Percentiles rank a stretch among this genome's conserved stretches.
phyloP scores from a whole-genome alignment of 1,140 invertebrate genomes.

The Drosophila virilis region DNA sequence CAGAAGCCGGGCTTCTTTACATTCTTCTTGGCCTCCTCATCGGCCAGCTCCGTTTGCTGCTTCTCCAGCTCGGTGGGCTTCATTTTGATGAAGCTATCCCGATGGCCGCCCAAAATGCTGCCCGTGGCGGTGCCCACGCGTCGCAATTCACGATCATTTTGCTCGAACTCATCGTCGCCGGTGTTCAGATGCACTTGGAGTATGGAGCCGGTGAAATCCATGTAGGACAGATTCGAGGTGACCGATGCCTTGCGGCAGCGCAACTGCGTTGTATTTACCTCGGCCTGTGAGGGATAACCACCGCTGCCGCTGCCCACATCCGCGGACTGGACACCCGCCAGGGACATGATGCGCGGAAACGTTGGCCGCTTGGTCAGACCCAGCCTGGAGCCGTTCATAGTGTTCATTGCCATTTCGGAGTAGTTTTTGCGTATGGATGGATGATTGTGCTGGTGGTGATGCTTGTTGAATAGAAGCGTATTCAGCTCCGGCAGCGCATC shows the following conservation, averaged over 20 bases:
- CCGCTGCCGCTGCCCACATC: slow-evolving; percentile 51
- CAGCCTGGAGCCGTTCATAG: slow-evolving; percentile 71
- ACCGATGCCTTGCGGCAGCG: slow-evolving; percentile 87
- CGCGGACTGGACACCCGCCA: slow-evolving; percentile 74
- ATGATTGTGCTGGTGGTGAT: slow-evolving; percentile 20
- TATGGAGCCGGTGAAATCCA: slow-evolving; percentile 90
- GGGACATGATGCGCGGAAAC: slow-evolving; percentile 83
- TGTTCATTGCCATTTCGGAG: slow-evolving; percentile 83
- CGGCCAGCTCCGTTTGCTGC: slow-evolving; percentile 46
- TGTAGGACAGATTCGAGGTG: slow-evolving; percentile 88
- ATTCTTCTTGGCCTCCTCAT: slow-evolving; percentile 60
- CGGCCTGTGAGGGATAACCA: slow-evolving; percentile 68
- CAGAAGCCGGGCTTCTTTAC: slow-evolving; percentile 85
- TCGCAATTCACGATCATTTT: slow-evolving; percentile 77
- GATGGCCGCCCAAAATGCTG: slow-evolving; percentile 67
- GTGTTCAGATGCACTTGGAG: slow-evolving; percentile 87
- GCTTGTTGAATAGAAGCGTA: slow-evolving; percentile 78
- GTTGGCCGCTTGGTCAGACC: slow-evolving; percentile 80
- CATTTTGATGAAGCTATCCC: slow-evolving; percentile 83
- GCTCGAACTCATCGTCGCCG: slow-evolving; percentile 82
- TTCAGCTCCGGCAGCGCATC: slow-evolving; percentile 84
- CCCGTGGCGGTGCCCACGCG: slow-evolving; percentile 78
- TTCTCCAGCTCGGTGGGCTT: slow-evolving; percentile 80
- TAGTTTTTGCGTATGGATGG: slow-evolving; percentile 79
- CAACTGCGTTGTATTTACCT: slow-evolving; percentile 72